These are phyloP conservation scores for Pogonus chalceus DNA, from an alignment of 1,140 invertebrate species.

Conservation along the genomic window DNA sequence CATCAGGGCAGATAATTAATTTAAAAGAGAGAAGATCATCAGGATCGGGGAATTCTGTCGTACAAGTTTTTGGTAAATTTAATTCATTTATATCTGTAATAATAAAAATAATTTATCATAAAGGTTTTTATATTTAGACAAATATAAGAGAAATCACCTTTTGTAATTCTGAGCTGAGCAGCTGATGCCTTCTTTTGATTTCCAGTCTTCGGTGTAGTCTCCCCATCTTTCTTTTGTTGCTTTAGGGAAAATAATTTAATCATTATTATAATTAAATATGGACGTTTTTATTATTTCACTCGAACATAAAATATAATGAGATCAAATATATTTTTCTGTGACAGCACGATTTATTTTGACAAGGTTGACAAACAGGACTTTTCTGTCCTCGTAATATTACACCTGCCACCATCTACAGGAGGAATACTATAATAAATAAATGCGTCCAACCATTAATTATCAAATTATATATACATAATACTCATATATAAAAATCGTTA, in stretches of 20 bases:
- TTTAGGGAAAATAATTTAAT: slow-evolving; percentile 97
- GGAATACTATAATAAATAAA: too few species aligned
- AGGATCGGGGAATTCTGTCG: slow-evolving; percentile 90
- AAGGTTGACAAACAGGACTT: slow-evolving; percentile 7
- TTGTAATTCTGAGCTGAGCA: slow-evolving; percentile 91
- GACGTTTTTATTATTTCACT: slow-evolving; percentile 1
- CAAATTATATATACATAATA: too few species aligned
- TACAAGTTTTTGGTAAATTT: slow-evolving; percentile 93
- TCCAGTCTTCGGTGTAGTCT: slow-evolving; percentile 61
- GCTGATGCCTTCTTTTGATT: slow-evolving; percentile 84
- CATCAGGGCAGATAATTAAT: slow-evolving; percentile 92
- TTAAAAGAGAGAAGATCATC: slow-evolving; percentile 96
- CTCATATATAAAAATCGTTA: too few species aligned
- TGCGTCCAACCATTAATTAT: too few species aligned
- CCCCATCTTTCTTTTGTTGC: slow-evolving; percentile 96
- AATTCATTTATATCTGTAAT: slow-evolving; percentile 93
- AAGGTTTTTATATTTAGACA: slow-evolving; percentile 1
- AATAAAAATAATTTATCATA: slow-evolving; percentile 14
- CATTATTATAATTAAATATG: slow-evolving; percentile 47
- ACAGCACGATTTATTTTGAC: slow-evolving; percentile 6
- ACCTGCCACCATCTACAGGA: background rate
- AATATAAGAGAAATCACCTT: slow-evolving; percentile 55
- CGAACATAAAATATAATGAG: background rate
- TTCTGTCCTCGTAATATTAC: background rate
- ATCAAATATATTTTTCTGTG: slow-evolving; percentile 2